phyloP scores from a whole-genome alignment of 2,113 vertebrate species.

The Motacilla alba region DNA sequence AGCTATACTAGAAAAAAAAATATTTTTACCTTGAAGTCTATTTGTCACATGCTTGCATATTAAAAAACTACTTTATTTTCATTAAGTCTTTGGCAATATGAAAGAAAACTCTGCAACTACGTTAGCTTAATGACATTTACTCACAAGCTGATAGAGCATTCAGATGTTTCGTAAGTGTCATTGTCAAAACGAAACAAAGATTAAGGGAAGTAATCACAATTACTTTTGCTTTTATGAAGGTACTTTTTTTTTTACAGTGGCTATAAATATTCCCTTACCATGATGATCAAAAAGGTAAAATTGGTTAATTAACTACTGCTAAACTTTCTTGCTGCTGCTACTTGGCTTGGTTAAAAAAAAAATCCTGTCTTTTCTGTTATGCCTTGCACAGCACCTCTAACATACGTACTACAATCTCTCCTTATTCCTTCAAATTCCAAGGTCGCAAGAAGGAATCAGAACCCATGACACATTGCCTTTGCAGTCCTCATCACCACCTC shows the following conservation, averaged over 20 bases:
- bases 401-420: fast-evolving
- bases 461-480: neutral
- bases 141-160: neutral
- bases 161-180: neutral
- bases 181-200: neutral
- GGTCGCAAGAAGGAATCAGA: neutral
- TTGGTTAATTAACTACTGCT: neutral
- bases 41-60: neutral
- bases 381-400: neutral
- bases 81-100: neutral
- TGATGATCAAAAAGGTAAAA: neutral
- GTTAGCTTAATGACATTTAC: neutral
- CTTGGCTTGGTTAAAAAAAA: neutral
- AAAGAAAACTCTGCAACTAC: neutral
- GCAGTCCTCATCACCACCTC: neutral
- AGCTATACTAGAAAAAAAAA: neutral
- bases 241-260: neutral
- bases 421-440: neutral
- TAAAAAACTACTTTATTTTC: neutral
- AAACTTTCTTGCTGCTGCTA: neutral
- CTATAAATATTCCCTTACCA: neutral
- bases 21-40: neutral
- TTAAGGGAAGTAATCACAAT: neutral
- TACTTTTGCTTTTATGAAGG: neutral
- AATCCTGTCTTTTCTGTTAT: neutral